phyloP scores from a whole-genome alignment of 2,797 vertebrate species.

The Enteromius radiatus region DNA sequence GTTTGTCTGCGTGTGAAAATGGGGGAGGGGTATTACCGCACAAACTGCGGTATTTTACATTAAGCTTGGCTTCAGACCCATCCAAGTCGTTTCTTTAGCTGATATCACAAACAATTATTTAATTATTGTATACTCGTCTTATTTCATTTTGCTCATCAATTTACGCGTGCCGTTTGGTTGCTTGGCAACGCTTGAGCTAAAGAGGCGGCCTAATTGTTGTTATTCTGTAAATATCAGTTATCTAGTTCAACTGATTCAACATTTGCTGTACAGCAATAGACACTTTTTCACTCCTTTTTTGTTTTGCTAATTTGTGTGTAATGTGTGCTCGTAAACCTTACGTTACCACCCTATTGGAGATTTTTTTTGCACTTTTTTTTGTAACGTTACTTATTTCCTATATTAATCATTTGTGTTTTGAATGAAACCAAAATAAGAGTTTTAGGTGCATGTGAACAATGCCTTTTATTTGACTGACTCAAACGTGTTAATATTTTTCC shows the following conservation, averaged over 20 bases:
- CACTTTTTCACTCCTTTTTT: background rate
- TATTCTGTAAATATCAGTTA: background rate
- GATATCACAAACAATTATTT: background rate
- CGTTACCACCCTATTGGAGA: background rate
- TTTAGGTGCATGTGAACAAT: background rate
- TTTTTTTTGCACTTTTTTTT: no score
- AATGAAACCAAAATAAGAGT: background rate
- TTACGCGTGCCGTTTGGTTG: slow-evolving; percentile 13
- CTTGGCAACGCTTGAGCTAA: slow-evolving; percentile 26
- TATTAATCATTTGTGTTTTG: no score
- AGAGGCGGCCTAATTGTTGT: slow-evolving; percentile 9
- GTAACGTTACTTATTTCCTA: no score
- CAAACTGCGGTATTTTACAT: slow-evolving; percentile 13
- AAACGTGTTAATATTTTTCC: background rate
- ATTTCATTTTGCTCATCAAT: background rate
- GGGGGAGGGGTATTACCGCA: slow-evolving; percentile 46
- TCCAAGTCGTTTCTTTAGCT: background rate
- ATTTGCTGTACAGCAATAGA: background rate
- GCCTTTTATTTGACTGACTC: background rate
- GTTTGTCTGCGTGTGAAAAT: slow-evolving; percentile 7
- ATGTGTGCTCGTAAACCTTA: background rate
- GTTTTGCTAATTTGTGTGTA: background rate
- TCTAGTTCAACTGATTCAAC: no score
- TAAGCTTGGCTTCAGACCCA: background rate
- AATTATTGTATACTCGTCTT: background rate